These are phyloP conservation scores for Bombus ignitus DNA, from an alignment of 1,140 invertebrate genomes.

Conservation along the genomic window DNA sequence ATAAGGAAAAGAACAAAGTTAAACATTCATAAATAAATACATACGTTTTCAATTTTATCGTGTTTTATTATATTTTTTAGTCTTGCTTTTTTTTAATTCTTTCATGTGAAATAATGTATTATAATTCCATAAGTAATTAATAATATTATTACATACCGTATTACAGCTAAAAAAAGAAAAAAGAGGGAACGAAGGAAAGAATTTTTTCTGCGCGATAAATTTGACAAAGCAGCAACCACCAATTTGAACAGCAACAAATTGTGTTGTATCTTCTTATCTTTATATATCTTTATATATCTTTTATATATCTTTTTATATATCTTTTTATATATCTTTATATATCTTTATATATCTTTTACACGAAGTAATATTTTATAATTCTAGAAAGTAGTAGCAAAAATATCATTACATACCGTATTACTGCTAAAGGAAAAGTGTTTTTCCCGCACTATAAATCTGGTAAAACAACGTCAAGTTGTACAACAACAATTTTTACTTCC, in stretches of 20 bases:
- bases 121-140: not conserved
- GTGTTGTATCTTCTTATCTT: not conserved
- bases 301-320: too few species aligned
- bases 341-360: not conserved
- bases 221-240: not conserved
- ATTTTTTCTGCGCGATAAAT: not conserved
- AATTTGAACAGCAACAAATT: not conserved
- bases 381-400: not conserved
- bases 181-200: not conserved
- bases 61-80: not conserved
- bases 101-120: not conserved
- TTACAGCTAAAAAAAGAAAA: not conserved
- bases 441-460: not conserved
- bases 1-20: too few species aligned
- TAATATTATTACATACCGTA: not conserved
- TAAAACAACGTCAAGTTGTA: not conserved
- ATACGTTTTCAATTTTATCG: too few species aligned
- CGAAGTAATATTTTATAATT: not conserved
- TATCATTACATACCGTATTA: not conserved
- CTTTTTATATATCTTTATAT: too few species aligned
- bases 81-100: not conserved
- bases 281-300: too few species aligned
- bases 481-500: slow-evolving; percentile 42
- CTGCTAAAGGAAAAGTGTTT: not conserved
- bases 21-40: too few species aligned